A percentile compares a stretch with the other conserved stretches of the same genome.
Conservation (phyloP, 2,113 vertebrate species). For the Gymnocephalus cernua region DNA sequence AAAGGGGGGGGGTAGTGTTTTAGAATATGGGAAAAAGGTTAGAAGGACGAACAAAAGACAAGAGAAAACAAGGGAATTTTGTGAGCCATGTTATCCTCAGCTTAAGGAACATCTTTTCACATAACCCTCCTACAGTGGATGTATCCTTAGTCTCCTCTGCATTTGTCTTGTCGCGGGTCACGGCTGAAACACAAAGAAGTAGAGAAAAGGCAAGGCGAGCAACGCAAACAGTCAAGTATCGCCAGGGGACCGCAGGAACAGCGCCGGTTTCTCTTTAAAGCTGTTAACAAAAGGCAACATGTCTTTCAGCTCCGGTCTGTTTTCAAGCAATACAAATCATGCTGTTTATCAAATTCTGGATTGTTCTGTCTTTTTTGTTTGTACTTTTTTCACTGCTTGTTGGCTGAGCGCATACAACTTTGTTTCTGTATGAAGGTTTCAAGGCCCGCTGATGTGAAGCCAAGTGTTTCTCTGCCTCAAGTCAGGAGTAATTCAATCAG, state of each 20-base stretch:
- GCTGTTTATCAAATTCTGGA: slow-evolving; percentile 70
- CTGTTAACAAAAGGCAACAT: slow-evolving; percentile 64
- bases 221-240: slow-evolving; percentile 56
- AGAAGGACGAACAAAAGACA: slow-evolving; percentile 47
- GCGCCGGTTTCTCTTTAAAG: slow-evolving; percentile 75
- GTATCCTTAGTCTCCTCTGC: slow-evolving; percentile 49
- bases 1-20: slow-evolving; percentile 9
- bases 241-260: slow-evolving; percentile 56
- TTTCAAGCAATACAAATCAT: slow-evolving; percentile 70
- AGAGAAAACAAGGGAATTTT: slow-evolving; percentile 54
- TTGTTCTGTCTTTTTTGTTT: slow-evolving; percentile 30
- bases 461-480: slow-evolving; percentile 64
- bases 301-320: slow-evolving; percentile 65
- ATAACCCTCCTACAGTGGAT: slow-evolving; percentile 43
- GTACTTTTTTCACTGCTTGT: slow-evolving; percentile 32
- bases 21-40: slow-evolving; percentile 51
- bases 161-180: slow-evolving; percentile 64
- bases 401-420: slow-evolving; percentile 65
- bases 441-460: slow-evolving; percentile 49
- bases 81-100: slow-evolving; percentile 44
- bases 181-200: slow-evolving; percentile 58
- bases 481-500: slow-evolving; percentile 55
- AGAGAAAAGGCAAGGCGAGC: slow-evolving; percentile 53
- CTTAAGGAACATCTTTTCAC: slow-evolving; percentile 47
- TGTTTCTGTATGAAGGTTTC: slow-evolving; percentile 63